These are phyloP conservation scores for Phymorhynchus buccinoides DNA, from an alignment of 1,140 invertebrate genomes.

Conservation along the genomic window DNA sequence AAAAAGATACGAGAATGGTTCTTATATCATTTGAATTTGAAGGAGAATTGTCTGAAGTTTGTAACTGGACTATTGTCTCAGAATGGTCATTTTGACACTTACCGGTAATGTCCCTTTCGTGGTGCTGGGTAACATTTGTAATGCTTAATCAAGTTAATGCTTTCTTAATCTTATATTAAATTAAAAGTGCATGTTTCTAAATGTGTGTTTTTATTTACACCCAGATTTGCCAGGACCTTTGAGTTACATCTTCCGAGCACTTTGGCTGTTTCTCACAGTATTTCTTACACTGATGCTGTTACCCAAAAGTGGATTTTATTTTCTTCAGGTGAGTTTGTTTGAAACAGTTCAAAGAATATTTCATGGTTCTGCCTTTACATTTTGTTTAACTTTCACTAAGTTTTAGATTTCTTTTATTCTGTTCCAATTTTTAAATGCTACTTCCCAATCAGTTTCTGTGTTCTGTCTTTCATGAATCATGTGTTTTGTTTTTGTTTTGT, in stretches of 20 bases:
- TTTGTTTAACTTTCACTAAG: not conserved
- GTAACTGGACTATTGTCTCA: too few relatives aligned
- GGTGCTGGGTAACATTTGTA: too few relatives aligned
- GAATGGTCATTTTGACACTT: too few relatives aligned
- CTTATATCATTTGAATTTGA: too few relatives aligned
- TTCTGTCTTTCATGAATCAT: too few relatives aligned
- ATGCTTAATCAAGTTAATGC: not conserved
- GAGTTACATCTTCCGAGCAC: constrained; percentile 85
- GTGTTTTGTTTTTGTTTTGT: too few relatives aligned
- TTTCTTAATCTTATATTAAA: not conserved
- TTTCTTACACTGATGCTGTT: constrained; percentile 81
- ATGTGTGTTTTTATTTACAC: constrained; percentile 40
- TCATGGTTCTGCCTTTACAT: not conserved
- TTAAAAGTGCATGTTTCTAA: not conserved
- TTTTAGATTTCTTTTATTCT: not conserved
- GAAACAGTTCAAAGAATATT: too few relatives aligned
- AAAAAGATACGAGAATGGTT: too few relatives aligned
- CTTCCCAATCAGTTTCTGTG: too few relatives aligned
- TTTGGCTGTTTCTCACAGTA: constrained; percentile 87
- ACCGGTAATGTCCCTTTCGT: too few relatives aligned
- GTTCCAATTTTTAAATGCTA: too few relatives aligned
- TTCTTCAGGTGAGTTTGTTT: constrained; percentile 74
- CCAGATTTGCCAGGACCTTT: constrained; percentile 81
- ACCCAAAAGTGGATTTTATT: constrained; percentile 71
- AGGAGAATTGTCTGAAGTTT: too few relatives aligned